Evolutionary conservation across 2,113 vertebrate species (phyloP), one percentile per base, ranked within the genome.

Genomic region (Crotalus viridis): DNA sequence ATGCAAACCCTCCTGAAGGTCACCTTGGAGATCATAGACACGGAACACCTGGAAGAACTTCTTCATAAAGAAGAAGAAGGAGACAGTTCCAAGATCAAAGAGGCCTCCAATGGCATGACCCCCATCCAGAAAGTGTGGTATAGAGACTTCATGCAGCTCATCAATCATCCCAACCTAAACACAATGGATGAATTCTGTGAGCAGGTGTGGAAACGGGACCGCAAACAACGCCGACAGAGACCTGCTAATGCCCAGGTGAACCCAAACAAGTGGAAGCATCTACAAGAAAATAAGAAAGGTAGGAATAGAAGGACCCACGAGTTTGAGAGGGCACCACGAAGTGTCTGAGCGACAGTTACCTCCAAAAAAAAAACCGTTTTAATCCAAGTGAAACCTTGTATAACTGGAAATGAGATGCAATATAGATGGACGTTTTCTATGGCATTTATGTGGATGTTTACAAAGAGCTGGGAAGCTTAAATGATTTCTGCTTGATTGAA

Each of bases 231-330:
- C 88, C 98, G 98, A 56, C 99, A 99, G 95, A 98, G 98, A 94
- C 97, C 98, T 10, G 97, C 98, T 39, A 98, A 97, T 4, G 22
- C 96, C 5, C 98, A 98, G 85, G 98, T 97, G 94, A 98, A 98
- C 89, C 95, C 98, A 33, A 98, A 98, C 96, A 99, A 99, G 93
- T 99, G 99, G 99, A 99, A 99, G 97, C 99, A 99, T 96, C 98
- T 99, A 97, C 99, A 99, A 93, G 99, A 99, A 94, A 98, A 98
- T 94, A 99, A 99, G 98, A 99, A 99, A 96, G 99, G 99, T 89
- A 98, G 99, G 94, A 99, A 99, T 95, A 98, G 99, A 97, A 98
- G 99, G 98, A 99, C 99, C 98, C 99, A 99, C 90, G 99, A 99
- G 97, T 98, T 99, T 97, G 98, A 99, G 95, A 98, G 99, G 98